Percentiles rank a stretch among this genome's conserved stretches.
Conservation (phyloP, 1,140 invertebrate genomes). For the Drosophila obscura region DNA sequence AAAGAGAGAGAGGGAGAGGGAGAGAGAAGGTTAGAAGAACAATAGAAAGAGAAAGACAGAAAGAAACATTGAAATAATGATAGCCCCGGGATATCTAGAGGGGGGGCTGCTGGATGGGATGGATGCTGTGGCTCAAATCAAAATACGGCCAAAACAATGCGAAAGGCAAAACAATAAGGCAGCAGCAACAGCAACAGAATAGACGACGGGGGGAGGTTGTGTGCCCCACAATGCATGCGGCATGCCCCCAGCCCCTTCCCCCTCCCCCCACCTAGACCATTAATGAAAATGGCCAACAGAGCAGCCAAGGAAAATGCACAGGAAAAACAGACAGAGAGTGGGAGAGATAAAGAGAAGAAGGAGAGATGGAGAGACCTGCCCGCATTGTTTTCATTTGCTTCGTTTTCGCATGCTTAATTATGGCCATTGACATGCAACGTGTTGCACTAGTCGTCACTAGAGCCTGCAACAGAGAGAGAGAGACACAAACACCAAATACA, state of each 20-base stretch:
- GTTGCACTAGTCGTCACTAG: conserved; percentile 55
- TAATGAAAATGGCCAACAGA: conserved; percentile 78
- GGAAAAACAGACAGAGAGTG: conserved; percentile 10
- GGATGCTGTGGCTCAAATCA: conserved; percentile 75
- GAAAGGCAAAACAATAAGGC: conserved; percentile 61
- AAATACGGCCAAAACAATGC: conserved; percentile 75
- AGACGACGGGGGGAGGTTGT: conserved; percentile 11
- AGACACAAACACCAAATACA: neutral
- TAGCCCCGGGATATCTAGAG: conserved; percentile 62
- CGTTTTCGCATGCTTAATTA: conserved; percentile 80
- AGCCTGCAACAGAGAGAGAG: conserved; percentile 7
- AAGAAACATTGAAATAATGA: conserved; percentile 75
- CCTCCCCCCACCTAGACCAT: conserved; percentile 42
- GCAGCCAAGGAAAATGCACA: conserved; percentile 43
- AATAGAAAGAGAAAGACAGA: no score
- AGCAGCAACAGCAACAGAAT: conserved; percentile 12
- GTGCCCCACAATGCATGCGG: conserved; percentile 47
- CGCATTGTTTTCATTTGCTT: conserved; percentile 80
- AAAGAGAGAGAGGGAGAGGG: conserved; percentile 31
- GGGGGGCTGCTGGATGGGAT: conserved; percentile 34
- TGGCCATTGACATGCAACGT: conserved; percentile 80
- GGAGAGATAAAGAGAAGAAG: conserved; percentile 6
- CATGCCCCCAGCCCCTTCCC: no score
- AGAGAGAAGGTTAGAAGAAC: no score
- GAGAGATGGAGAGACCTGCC: conserved; percentile 23